phyloP scores from a whole-genome alignment of 2,888 invertebrate genomes.

The Drosophila flavopinicola region DNA sequence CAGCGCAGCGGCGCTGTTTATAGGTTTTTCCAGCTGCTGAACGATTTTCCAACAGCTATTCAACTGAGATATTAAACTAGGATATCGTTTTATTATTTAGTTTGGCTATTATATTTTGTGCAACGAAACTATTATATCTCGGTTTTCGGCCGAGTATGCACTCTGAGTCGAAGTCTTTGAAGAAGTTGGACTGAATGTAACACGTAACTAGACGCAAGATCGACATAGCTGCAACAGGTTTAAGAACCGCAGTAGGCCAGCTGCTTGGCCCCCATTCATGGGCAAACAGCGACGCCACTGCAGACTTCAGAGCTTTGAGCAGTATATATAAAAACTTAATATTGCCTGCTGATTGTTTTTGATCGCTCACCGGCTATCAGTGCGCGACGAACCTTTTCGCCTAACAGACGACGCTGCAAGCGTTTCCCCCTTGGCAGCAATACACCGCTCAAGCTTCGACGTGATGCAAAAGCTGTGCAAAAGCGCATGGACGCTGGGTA shows the following conservation, averaged over 20 bases:
- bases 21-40: background rate
- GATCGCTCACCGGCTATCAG: slow-evolving; percentile 27
- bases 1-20: slow-evolving; percentile 11
- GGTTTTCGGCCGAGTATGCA: no score
- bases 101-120: no score
- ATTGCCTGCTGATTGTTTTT: slow-evolving; percentile 6
- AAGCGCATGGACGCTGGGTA: slow-evolving; percentile 51
- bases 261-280: background rate
- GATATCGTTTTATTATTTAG: no score
- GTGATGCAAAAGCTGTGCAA: slow-evolving; percentile 54
- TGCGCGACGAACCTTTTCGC: slow-evolving; percentile 23
- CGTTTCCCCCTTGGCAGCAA: background rate
- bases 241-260: no score
- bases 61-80: no score
- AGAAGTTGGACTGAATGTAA: no score
- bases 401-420: slow-evolving; percentile 18
- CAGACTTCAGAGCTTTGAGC: slow-evolving; percentile 11
- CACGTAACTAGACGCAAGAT: no score
- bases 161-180: no score
- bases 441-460: slow-evolving; percentile 7
- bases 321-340: slow-evolving; percentile 52
- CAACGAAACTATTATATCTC: no score
- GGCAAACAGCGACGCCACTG: slow-evolving; percentile 27
- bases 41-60: no score
- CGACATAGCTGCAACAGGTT: no score